Base-by-base conservation (phyloP, 37 sponge, comb jelly and placozoan species). In the Geodia barretti region DNA sequence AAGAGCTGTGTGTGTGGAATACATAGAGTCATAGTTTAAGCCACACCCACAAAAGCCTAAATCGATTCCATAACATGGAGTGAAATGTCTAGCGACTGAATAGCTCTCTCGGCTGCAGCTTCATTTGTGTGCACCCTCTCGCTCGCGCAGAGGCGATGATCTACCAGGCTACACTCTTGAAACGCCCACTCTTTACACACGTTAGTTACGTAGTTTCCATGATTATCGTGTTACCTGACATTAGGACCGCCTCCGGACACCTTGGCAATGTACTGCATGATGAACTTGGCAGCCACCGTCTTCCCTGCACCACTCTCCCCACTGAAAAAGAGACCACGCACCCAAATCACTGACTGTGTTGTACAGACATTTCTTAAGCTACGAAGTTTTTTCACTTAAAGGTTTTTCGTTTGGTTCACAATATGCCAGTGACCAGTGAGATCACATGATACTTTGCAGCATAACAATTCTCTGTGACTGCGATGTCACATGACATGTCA, bases 281-380 rank as follows among this genome's bases (percentile, higher is more conserved):
- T 97, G 88, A 80, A 95, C 78, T 97, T 97, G 28, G 98, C 98
- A 73, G 83, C 72, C 20, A 97, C 98, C 17, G 98, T 97, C 84
- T 97, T 97, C 1, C 98, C 98, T 62, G 98, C 98, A 41, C 98
- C 98, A 77, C 93, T 92, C 84, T 97, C 98, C 3, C 98, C 98
- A 81, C 98, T 96, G 63, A 29, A 69, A 23, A n/a, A n/a, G n/a
- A n/a, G n/a, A n/a, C n/a, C n/a, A n/a, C n/a, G n/a, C n/a, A n/a
- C n/a, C 60, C 20, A 20, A 59, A 20, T 20, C 14, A 59, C 20
- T 14, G 19, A 59, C 60, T 59, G 60, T 14, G 19, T 20, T 21
- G 60, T 14, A 14, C 60, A 59, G 20, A 59, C 60, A 14, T 59
- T 14, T 21, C 19, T 21, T 21, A 20, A 59, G 20, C 60, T 21